phyloP scores from a whole-genome alignment of 2,888 invertebrate species.

The Polymixis lichenea region DNA sequence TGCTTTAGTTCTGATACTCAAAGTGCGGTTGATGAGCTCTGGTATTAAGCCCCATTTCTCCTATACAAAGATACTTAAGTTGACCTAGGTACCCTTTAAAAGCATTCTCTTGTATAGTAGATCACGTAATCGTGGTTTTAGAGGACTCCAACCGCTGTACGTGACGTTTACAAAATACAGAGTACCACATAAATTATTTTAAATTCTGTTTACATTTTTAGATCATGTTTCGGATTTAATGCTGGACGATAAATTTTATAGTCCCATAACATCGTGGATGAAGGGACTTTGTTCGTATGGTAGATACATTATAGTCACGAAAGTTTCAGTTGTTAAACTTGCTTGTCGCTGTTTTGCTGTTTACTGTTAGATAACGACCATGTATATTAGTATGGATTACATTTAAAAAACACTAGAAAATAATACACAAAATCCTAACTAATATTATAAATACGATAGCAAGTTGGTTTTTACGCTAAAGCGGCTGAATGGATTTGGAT shows the following conservation, averaged over 20 bases:
- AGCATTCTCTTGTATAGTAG: constrained; percentile 60
- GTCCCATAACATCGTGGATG: background rate
- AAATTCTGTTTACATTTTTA: constrained; percentile 37
- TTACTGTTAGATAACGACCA: background rate
- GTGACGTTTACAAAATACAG: constrained; percentile 39
- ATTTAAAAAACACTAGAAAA: background rate
- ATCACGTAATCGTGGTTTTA: constrained; percentile 43
- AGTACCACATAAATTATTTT: constrained; percentile 28
- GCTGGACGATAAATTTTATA: constrained; percentile 32
- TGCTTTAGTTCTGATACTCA: background rate
- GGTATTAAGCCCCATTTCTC: background rate
- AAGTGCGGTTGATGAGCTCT: background rate
- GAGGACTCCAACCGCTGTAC: constrained; percentile 39
- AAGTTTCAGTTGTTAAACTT: background rate
- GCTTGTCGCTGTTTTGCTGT: background rate
- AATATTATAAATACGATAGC: background rate
- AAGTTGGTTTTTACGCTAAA: too few species aligned
- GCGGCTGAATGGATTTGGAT: too few species aligned
- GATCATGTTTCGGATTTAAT: constrained; percentile 22
- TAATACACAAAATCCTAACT: background rate
- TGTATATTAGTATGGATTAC: background rate
- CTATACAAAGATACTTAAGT: constrained; percentile 30
- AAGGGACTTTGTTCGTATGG: background rate
- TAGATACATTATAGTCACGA: background rate
- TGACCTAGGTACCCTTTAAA: constrained; percentile 44